A percentile compares a stretch with the other conserved stretches of the same genome.
Conservation (phyloP, 2,113 vertebrate genomes). For the Dipodomys ordii region DNA sequence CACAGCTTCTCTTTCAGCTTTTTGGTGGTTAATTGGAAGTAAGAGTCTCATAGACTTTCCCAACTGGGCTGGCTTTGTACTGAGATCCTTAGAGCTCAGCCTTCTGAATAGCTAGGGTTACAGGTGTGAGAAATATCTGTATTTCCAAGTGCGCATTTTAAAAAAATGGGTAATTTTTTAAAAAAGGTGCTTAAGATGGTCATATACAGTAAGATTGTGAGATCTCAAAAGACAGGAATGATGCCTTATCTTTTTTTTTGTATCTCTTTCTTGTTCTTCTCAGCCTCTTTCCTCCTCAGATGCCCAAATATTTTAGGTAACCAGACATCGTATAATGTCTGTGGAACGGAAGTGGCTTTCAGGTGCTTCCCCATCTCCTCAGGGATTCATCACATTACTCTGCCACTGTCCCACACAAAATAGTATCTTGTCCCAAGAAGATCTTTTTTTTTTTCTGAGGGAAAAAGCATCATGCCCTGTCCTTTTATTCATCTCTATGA, state of each 20-base stretch:
- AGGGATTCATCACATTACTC: neutral
- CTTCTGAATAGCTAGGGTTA: too few relatives aligned
- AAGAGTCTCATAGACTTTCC: too few relatives aligned
- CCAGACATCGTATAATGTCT: neutral
- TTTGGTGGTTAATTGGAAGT: too few relatives aligned
- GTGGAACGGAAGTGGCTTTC: neutral
- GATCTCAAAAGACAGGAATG: neutral
- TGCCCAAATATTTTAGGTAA: neutral
- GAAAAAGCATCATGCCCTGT: neutral
- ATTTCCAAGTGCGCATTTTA: neutral
- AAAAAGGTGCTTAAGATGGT: neutral
- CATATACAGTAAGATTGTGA: neutral
- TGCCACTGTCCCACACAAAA: neutral
- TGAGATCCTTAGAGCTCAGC: too few relatives aligned
- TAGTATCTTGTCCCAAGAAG: neutral
- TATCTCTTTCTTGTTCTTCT: neutral
- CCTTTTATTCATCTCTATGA: constrained; percentile 30
- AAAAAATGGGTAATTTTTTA: neutral
- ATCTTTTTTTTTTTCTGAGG: neutral
- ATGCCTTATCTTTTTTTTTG: neutral
- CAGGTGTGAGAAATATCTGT: neutral
- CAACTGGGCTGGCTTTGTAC: too few relatives aligned
- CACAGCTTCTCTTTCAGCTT: too few relatives aligned
- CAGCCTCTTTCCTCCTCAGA: neutral
- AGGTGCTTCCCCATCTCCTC: constrained; percentile 20